Evolutionary conservation across 2,113 vertebrate genomes (phyloP).

Genomic region (Climacteris rufus): DNA sequence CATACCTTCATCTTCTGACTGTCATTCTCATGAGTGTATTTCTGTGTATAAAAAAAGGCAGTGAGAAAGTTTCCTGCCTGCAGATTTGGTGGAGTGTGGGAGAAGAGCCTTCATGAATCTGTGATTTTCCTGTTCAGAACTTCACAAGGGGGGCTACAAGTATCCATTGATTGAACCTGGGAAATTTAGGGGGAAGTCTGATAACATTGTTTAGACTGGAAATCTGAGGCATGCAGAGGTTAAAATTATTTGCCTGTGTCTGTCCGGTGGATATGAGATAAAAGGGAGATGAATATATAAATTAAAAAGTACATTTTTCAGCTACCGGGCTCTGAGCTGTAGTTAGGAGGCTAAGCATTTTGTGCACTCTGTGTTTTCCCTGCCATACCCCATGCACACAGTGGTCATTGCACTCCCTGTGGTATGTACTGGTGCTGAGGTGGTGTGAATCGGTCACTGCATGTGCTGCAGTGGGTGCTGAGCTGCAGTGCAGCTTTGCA

Average conservation of each 20-base stretch:
- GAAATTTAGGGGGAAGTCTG: background rate
- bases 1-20: background rate
- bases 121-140: background rate
- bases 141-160: background rate
- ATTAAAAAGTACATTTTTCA: background rate
- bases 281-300: background rate
- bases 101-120: background rate
- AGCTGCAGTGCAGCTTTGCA: background rate
- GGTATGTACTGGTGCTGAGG: rapidly evolving
- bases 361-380: background rate
- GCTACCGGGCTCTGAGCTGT: background rate
- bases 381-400: rapidly evolving
- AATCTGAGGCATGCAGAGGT: background rate
- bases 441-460: background rate
- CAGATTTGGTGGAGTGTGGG: background rate
- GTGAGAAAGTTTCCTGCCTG: background rate
- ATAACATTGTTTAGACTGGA: background rate
- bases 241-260: background rate
- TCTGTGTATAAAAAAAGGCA: background rate
- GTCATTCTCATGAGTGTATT: background rate
- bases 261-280: background rate
- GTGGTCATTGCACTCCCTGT: background rate
- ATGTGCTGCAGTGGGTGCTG: rapidly evolving
- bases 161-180: background rate
- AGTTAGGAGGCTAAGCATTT: background rate